These are phyloP conservation scores for Syrphus vitripennis DNA, from an alignment of 2,888 invertebrate genomes.

Conservation along the genomic window DNA sequence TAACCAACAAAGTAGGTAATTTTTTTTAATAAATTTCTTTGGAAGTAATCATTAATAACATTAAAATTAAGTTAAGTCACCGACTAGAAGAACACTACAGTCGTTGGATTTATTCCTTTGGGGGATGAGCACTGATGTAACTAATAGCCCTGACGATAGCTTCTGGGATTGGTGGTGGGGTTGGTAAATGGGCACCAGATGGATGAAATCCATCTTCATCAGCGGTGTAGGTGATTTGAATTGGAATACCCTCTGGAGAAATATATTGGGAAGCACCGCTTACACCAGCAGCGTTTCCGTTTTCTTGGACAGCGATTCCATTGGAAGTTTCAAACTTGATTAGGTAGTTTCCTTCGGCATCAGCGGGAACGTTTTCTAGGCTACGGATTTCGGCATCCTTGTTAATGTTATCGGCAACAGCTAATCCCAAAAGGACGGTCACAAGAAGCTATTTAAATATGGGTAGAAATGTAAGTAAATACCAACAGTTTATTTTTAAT, in stretches of 20 bases:
- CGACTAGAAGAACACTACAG: slow-evolving; percentile 1
- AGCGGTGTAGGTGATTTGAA: slow-evolving; percentile 82
- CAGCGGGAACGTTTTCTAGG: slow-evolving; percentile 78
- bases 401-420: slow-evolving; percentile 77
- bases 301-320: slow-evolving; percentile 83
- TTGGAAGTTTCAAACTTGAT: slow-evolving; percentile 83
- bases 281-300: slow-evolving; percentile 83
- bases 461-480: neutral
- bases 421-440: slow-evolving; percentile 75
- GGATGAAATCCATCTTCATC: slow-evolving; percentile 84
- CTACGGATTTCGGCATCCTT: slow-evolving; percentile 79
- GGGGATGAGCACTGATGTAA: slow-evolving; percentile 81
- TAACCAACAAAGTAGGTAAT: neutral
- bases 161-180: slow-evolving; percentile 83
- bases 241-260: slow-evolving; percentile 82
- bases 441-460: slow-evolving; percentile 34
- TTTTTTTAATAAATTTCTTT: neutral
- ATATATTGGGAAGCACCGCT: slow-evolving; percentile 83
- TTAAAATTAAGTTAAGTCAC: neutral
- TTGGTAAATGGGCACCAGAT: slow-evolving; percentile 80
- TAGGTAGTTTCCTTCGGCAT: slow-evolving; percentile 81
- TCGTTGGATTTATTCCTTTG: slow-evolving; percentile 65
- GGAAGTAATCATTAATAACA: neutral
- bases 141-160: slow-evolving; percentile 82
- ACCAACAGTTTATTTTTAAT: neutral